Conservation (phyloP, 2,113 vertebrate species). For the Microtus oregoni region DNA sequence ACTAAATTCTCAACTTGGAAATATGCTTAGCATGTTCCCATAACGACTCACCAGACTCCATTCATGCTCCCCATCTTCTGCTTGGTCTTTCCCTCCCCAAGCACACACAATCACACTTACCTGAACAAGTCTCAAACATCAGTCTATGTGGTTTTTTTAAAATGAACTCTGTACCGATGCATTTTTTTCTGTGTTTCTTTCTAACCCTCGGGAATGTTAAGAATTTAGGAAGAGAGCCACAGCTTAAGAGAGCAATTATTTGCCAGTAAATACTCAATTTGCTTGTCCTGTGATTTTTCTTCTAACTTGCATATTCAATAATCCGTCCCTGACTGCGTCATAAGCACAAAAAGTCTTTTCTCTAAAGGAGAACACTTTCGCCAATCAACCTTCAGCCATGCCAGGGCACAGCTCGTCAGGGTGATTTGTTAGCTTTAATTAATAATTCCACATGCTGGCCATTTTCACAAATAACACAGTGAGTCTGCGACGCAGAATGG, state of each 20-base stretch:
- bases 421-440: slow-evolving; percentile 89
- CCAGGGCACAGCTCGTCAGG: slow-evolving; percentile 83
- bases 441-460: slow-evolving; percentile 88
- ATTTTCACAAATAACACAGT: slow-evolving; percentile 86
- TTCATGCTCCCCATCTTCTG: background rate
- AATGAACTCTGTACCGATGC: slow-evolving; percentile 85
- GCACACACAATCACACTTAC: slow-evolving; percentile 83
- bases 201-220: slow-evolving; percentile 87
- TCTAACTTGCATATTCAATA: slow-evolving; percentile 88
- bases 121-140: slow-evolving; percentile 84
- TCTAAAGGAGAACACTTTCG: slow-evolving; percentile 86
- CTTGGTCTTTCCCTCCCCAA: slow-evolving; percentile 72
- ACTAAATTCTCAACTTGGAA: slow-evolving; percentile 71
- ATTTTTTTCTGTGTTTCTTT: slow-evolving; percentile 87
- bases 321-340: slow-evolving; percentile 87
- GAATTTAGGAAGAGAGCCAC: slow-evolving; percentile 89
- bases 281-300: slow-evolving; percentile 89
- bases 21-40: slow-evolving; percentile 67
- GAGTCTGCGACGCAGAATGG: slow-evolving; percentile 80
- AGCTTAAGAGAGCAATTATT: slow-evolving; percentile 89
- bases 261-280: slow-evolving; percentile 90
- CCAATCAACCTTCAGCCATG: slow-evolving; percentile 84
- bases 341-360: slow-evolving; percentile 89
- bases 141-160: slow-evolving; percentile 83
- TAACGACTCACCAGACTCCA: slow-evolving; percentile 72